Evolutionary conservation across 1,140 invertebrate species (phyloP).

Genomic region (Drosophila orena): DNA sequence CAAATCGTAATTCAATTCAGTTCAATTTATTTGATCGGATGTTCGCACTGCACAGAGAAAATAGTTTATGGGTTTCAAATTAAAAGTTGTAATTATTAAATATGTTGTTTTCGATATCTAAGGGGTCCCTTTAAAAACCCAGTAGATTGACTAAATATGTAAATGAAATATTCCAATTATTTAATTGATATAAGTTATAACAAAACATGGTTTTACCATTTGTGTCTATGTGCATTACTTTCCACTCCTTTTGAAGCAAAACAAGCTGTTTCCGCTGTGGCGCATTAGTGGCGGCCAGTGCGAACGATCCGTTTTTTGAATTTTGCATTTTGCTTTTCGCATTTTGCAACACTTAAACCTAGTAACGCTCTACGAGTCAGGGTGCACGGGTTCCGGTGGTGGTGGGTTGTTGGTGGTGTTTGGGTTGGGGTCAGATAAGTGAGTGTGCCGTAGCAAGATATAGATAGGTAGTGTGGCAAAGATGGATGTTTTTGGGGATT

Average conservation of each 20-base stretch:
- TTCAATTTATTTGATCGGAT: slow-evolving; percentile 34
- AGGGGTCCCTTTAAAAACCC: no score
- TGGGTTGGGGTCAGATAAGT: slow-evolving; percentile 2
- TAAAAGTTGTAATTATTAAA: not conserved
- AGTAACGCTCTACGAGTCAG: slow-evolving; percentile 30
- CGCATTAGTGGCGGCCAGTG: slow-evolving; percentile 4
- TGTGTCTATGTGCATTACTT: not conserved
- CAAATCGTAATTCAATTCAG: slow-evolving; percentile 56
- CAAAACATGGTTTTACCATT: no score
- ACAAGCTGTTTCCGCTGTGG: not conserved
- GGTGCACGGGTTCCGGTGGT: slow-evolving; percentile 21
- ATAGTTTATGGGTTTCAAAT: not conserved
- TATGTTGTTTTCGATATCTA: not conserved
- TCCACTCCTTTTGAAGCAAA: not conserved
- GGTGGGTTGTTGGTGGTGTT: not conserved
- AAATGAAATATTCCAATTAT: no score
- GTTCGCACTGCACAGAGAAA: slow-evolving; percentile 20
- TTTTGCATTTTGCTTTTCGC: slow-evolving; percentile 42
- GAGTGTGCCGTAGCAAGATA: slow-evolving; percentile 17
- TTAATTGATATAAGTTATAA: no score
- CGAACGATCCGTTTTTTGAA: slow-evolving; percentile 32
- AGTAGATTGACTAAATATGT: no score
- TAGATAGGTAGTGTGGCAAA: slow-evolving; percentile 19
- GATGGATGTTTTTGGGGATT: not conserved
- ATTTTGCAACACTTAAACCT: slow-evolving; percentile 46